A percentile compares a stretch with the other conserved stretches of the same genome.
Conservation (phyloP, 1,140 invertebrate species). For the Nylanderia fulva region DNA sequence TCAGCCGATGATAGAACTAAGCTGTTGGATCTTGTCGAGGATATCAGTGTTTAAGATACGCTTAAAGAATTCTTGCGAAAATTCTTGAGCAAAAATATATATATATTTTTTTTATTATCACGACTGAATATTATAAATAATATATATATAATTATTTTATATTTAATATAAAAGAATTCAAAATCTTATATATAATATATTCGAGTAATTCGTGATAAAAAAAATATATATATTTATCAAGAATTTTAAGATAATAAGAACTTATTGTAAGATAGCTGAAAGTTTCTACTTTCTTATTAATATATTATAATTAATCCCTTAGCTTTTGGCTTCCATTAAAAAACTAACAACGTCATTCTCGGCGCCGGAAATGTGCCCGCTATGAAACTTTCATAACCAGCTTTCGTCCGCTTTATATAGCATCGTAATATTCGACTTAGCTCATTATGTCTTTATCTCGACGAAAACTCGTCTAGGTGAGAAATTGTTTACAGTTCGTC, state of each 20-base stretch:
- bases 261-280: background rate
- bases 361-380: slow-evolving; percentile 13
- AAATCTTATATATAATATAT: too few relatives aligned
- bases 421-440: background rate
- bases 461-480: background rate
- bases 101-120: background rate
- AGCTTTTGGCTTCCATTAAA: background rate
- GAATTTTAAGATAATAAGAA: too few relatives aligned
- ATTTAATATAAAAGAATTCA: too few relatives aligned
- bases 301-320: background rate
- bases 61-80: background rate
- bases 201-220: too few relatives aligned
- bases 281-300: background rate
- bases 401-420: background rate
- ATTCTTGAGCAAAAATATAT: too few relatives aligned
- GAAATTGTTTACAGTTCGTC: slow-evolving; percentile 14
- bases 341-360: slow-evolving; percentile 1
- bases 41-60: background rate
- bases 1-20: background rate
- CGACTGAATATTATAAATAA: too few relatives aligned
- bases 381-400: slow-evolving; percentile 26
- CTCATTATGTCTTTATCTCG: slow-evolving; percentile 15
- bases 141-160: too few relatives aligned
- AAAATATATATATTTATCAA: too few relatives aligned
- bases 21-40: background rate